Percentiles rank a stretch among this genome's conserved stretches.
Conservation (phyloP, 1,140 invertebrate genomes). For the Aricia agestis region DNA sequence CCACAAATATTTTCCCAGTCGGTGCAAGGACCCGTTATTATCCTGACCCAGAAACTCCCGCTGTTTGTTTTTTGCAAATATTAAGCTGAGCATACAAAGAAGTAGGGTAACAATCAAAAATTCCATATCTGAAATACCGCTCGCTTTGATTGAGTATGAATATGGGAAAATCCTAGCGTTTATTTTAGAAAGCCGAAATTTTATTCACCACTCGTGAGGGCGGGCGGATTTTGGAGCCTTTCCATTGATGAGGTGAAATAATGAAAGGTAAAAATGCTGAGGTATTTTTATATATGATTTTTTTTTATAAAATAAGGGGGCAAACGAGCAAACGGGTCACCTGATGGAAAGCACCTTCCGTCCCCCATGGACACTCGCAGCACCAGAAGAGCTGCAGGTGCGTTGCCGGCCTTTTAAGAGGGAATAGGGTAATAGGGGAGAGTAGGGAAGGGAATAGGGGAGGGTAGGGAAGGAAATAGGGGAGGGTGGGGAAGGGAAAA, state of each 20-base stretch:
- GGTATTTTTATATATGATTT: not conserved
- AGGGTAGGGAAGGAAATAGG: too few species aligned
- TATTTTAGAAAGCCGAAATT: conserved; percentile 1
- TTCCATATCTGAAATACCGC: not conserved
- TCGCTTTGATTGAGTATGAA: not conserved
- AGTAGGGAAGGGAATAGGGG: too few species aligned
- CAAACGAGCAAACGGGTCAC: too few species aligned
- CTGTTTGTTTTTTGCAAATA: conserved; percentile 12
- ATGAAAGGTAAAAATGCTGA: not conserved
- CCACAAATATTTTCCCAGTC: conserved; percentile 11
- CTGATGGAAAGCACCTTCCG: too few species aligned
- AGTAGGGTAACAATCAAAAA: conserved; percentile 8
- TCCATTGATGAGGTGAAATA: not conserved
- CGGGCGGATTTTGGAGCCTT: not conserved
- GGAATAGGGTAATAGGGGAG: too few species aligned
- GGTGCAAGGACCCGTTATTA: conserved; percentile 12
- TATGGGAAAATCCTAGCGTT: not conserved
- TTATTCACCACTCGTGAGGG: not conserved
- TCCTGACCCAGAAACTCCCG: conserved; percentile 6
- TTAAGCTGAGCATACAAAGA: not conserved
- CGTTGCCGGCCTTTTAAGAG: too few species aligned
- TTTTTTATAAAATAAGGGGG: too few species aligned
- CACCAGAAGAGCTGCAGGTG: too few species aligned
- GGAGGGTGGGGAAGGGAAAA: too few species aligned
- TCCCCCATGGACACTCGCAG: too few species aligned